Evolutionary conservation across 1,140 invertebrate genomes (phyloP), one percentile per base, ranked within the genome.

Genomic region (Drosophila santomea): DNA sequence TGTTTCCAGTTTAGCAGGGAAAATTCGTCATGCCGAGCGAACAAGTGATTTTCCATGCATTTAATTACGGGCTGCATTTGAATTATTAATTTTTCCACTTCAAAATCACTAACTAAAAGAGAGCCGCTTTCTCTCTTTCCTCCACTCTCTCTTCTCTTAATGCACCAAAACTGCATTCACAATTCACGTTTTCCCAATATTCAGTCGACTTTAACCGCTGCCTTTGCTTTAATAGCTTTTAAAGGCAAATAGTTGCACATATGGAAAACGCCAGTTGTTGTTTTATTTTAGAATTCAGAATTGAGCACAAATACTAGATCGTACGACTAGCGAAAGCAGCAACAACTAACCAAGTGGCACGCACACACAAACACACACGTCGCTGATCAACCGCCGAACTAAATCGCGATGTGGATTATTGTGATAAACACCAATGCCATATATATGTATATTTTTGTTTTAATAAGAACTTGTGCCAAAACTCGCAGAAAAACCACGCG

Each of bases 231-330:
- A 66, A 66, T 58, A 50, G 71, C 20, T 43, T 71, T 58, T 47
- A 41, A 58, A 48, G 54, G 50, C 74, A 62, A 83, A 79, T 80
- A 52, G 72, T 52, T 86, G 84, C 84, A 83, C 83, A 89, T 89
- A 86, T 89, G 84, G 67, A 75, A 52, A 35, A 76, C 39, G 43
- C 47, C 67, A 44, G 59, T 58, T 61, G 57, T 63, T 61, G 50
- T 56, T 69, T 32, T 32, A 32, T 32, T 57, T 60, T 69, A 52
- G 50, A 35, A 52, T 54, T 51, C 47, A 63, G 58, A 86, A 86
- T 86, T 73, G 61, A 79, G 82, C 80, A 76, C 75, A 79, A 51
- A 51, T 66, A 61, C 74, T 88, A 88, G 84, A 88, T 89, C 80
- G 79, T 67, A 60, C 84, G 83, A 86, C 75, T 76, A 79, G 69